These are phyloP conservation scores for Geococcyx californianus DNA, from an alignment of 2,113 vertebrate genomes.

Conservation along the genomic window DNA sequence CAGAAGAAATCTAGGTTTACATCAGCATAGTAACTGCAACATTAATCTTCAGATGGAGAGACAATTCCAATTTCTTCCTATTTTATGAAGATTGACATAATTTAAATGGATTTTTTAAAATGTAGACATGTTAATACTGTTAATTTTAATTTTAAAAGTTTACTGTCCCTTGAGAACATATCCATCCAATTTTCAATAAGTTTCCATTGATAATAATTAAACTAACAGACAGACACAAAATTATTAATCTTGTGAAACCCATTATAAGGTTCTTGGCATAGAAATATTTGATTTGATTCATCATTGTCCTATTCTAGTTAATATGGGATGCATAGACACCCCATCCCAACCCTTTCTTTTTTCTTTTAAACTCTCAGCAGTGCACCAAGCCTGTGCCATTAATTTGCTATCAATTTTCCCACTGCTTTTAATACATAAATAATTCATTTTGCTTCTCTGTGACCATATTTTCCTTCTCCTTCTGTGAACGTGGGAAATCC, in stretches of 20 bases:
- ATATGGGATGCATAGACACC: neutral
- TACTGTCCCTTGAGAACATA: neutral
- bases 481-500: neutral
- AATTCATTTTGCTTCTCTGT: neutral
- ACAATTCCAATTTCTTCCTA: neutral
- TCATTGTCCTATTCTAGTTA: neutral
- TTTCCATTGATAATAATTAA: constrained; percentile 37
- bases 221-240: neutral
- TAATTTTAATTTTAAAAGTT: constrained; percentile 19
- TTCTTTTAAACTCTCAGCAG: neutral
- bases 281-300: neutral
- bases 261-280: neutral
- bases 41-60: neutral
- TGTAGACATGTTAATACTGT: neutral
- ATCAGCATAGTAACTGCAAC: neutral
- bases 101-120: neutral
- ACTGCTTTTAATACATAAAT: neutral
- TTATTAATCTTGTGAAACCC: constrained; percentile 39
- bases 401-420: neutral
- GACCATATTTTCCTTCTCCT: neutral
- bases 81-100: neutral
- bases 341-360: no score
- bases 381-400: neutral
- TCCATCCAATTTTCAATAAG: neutral
- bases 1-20: neutral